Base-by-base conservation (phyloP, 2,113 vertebrate species). In the Syrmaticus mikado region DNA sequence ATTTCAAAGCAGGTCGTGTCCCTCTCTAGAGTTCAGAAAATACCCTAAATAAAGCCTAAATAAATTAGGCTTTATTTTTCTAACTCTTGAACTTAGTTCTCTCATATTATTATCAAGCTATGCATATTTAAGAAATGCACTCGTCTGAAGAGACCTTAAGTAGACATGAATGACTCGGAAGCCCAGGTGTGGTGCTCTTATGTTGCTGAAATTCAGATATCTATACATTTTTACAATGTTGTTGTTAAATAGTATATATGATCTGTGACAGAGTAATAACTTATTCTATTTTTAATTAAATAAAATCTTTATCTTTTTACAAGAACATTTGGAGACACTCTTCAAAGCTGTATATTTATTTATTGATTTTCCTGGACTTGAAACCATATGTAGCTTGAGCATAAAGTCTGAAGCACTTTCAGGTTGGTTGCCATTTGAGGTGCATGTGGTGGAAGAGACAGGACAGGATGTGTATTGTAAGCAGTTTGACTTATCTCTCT, bases 211-310 rank as follows among this genome's bases (percentile, higher is more conserved):
- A 78, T 87, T 71, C 52, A 74, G 13, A 41, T 7, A 12, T 41
- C 8, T 6, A 2, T 45, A 16, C 3, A 43, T 89, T 71, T 67
- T 14, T 38, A 32, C 55, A 67, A 36, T 41, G 16, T 32, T 41
- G n/a, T 60, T 86, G 62, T 82, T 83, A 62, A 87, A 57, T 46
- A 34, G 25, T 22, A 38, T 36, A 81, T 90, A 73, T 28, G 55
- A 92, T 74, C 30, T 52, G 40, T 52, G 78, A 70, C n/a, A 41
- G 41, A 65, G 38, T 73, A 60, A 46, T 77, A 85, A 82, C 38
- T 71, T 41, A 52, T 78, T 94, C 34, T 6, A 57, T 90, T 95
- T 53, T 92, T 76, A 87, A 91, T 84, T 62, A 86, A 88, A 76
- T 86, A 70, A 92, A 88, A 8, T 20, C 22, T 67, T 90, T 55